Evolutionary conservation across 2,888 invertebrate species (phyloP).

Genomic region (Luperina nickerlii): DNA sequence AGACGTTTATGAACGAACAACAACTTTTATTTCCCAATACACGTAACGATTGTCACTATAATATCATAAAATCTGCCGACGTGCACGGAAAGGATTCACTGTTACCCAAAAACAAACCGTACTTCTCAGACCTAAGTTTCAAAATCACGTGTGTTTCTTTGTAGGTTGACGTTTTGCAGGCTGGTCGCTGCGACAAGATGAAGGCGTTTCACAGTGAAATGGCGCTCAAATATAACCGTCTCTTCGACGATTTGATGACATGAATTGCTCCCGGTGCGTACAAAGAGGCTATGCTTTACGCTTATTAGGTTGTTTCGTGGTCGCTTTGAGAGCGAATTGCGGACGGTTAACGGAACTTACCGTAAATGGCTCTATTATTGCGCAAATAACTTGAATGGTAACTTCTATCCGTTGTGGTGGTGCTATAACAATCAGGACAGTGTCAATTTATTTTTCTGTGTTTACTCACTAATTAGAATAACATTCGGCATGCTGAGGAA

Average conservation of each 20-base stretch:
- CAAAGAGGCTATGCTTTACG: conserved; percentile 37
- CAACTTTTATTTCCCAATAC: conserved; percentile 70
- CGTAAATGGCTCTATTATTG: conserved; percentile 34
- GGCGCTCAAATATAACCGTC: conserved; percentile 57
- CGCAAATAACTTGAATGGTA: conserved; percentile 20
- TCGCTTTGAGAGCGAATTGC: conserved; percentile 13
- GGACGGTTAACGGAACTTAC: conserved; percentile 5
- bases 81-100: conserved; percentile 33
- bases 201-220: conserved; percentile 65
- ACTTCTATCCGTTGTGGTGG: not conserved
- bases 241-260: conserved; percentile 59
- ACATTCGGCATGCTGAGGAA: not conserved
- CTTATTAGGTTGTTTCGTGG: conserved; percentile 46
- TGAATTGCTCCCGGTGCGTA: conserved; percentile 50
- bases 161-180: conserved; percentile 36
- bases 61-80: conserved; percentile 64
- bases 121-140: conserved; percentile 1
- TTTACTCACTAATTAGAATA: not conserved
- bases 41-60: conserved; percentile 67
- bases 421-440: not conserved
- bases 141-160: conserved; percentile 7
- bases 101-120: conserved; percentile 34
- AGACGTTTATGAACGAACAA: conserved; percentile 68
- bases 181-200: conserved; percentile 58
- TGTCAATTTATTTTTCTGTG: not conserved